Percentiles rank a stretch among this genome's conserved stretches.
phyloP scores from a whole-genome alignment of 2,113 vertebrate species.

The Centropus bengalensis region DNA sequence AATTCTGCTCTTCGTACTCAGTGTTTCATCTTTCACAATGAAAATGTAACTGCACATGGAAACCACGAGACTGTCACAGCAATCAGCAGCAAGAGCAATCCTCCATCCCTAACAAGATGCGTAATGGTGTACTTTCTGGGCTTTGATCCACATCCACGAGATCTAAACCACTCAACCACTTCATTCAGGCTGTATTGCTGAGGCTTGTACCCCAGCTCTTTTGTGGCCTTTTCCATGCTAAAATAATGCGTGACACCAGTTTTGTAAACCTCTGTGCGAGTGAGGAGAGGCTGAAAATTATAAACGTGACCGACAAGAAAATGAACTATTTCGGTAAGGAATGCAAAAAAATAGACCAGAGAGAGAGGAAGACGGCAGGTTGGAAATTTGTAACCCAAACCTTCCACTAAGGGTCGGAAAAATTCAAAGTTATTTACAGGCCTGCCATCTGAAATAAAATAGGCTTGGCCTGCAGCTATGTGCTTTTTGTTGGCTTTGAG shows the following conservation, averaged over 20 bases:
- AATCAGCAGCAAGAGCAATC: conserved; percentile 74
- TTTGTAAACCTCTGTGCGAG: conserved; percentile 93
- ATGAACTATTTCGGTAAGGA: conserved; percentile 88
- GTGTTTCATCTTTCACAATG: neutral
- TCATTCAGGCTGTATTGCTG: conserved; percentile 81
- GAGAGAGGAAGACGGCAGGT: conserved; percentile 82
- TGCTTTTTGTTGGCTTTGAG: conserved; percentile 76
- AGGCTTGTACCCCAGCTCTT: conserved; percentile 86
- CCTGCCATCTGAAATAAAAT: conserved; percentile 92
- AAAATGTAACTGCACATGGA: conserved; percentile 54
- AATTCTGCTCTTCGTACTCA: neutral
- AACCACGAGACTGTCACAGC: conserved; percentile 77
- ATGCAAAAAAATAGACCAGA: conserved; percentile 88
- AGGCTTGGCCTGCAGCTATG: conserved; percentile 88
- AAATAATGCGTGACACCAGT: conserved; percentile 94
- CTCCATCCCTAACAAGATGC: conserved; percentile 58
- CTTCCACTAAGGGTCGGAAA: conserved; percentile 90
- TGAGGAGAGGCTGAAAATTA: conserved; percentile 95
- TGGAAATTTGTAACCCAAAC: conserved; percentile 90
- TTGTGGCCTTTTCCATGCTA: conserved; percentile 87
- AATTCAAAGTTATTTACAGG: conserved; percentile 97
- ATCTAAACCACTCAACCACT: conserved; percentile 88
- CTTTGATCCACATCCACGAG: conserved; percentile 80
- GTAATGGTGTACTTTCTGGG: neutral
- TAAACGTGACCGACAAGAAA: conserved; percentile 80